phyloP scores from a whole-genome alignment of 2,113 vertebrate genomes.

The Pygoscelis adeliae region DNA sequence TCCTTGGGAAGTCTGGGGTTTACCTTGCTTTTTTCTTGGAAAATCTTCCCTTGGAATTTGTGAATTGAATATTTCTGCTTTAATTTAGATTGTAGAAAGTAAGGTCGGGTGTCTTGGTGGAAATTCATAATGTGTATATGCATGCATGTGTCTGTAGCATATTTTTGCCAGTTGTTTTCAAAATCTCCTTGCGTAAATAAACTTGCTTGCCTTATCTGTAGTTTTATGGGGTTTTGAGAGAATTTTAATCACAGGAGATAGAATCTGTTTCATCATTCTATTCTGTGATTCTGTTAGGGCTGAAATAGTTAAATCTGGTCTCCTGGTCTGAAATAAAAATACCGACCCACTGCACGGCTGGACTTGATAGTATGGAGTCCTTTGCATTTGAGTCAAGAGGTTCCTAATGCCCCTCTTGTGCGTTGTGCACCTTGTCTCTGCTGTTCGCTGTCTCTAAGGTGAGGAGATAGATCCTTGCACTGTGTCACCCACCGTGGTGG shows the following conservation, averaged over 20 bases:
- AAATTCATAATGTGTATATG: rapidly evolving
- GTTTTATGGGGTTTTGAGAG: background rate
- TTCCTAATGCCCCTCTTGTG: rapidly evolving
- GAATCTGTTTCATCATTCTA: background rate
- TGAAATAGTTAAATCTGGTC: background rate
- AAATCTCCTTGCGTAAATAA: background rate
- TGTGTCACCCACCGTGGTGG: rapidly evolving
- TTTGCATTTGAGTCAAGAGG: rapidly evolving
- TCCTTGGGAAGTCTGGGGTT: background rate
- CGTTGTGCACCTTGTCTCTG: rapidly evolving
- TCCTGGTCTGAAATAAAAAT: background rate
- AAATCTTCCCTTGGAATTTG: background rate
- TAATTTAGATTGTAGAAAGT: background rate
- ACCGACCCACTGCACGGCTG: rapidly evolving
- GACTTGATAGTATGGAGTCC: rapidly evolving
- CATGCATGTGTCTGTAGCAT: rapidly evolving
- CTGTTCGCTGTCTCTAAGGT: rapidly evolving
- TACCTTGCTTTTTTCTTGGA: background rate
- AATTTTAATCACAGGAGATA: background rate
- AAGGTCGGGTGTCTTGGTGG: background rate
- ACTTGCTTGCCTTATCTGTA: background rate
- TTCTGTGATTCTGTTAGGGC: background rate
- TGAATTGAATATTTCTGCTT: background rate
- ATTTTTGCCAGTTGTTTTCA: background rate
- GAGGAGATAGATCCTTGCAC: rapidly evolving